These are phyloP conservation scores for Thelaira solivaga DNA, from an alignment of 2,888 invertebrate genomes.

Conservation along the genomic window DNA sequence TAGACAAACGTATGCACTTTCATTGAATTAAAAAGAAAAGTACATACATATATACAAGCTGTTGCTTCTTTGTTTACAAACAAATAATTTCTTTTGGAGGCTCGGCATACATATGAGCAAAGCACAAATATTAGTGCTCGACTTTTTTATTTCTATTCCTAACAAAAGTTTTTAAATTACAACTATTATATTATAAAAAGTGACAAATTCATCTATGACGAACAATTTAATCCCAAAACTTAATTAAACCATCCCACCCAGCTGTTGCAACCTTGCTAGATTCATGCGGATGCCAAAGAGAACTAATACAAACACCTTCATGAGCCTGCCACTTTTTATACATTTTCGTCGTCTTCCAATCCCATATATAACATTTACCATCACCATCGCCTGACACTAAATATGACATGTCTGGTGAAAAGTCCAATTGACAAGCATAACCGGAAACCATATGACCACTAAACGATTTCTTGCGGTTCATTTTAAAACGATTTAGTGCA, in stretches of 20 bases:
- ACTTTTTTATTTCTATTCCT: not conserved
- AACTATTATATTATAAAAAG: no score
- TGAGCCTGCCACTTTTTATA: conserved; percentile 99
- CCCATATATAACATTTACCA: conserved; percentile 99
- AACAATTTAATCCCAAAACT: conserved; percentile 98
- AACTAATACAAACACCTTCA: conserved; percentile 96
- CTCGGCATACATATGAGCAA: not conserved
- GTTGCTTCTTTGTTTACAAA: conserved; percentile 49
- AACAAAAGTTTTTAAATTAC: not conserved
- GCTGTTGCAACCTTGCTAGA: conserved; percentile 98
- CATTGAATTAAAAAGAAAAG: no score
- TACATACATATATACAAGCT: conserved; percentile 42
- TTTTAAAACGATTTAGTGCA: conserved; percentile 96
- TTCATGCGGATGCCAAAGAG: conserved; percentile 99
- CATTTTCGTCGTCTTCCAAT: conserved; percentile 99
- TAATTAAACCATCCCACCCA: conserved; percentile 99
- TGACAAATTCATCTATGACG: no score
- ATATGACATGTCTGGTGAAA: conserved; percentile 99
- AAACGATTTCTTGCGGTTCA: conserved; percentile 98
- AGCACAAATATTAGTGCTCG: not conserved
- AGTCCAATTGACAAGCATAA: conserved; percentile 97
- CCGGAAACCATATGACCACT: conserved; percentile 99
- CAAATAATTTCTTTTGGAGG: not conserved
- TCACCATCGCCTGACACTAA: conserved; percentile 98
- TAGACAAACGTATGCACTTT: no score